Evolutionary conservation across 53 echinoderm and acorn worm genomes (phyloP), one percentile per base, ranked within the genome.

Genomic region (Antedon mediterranea): DNA sequence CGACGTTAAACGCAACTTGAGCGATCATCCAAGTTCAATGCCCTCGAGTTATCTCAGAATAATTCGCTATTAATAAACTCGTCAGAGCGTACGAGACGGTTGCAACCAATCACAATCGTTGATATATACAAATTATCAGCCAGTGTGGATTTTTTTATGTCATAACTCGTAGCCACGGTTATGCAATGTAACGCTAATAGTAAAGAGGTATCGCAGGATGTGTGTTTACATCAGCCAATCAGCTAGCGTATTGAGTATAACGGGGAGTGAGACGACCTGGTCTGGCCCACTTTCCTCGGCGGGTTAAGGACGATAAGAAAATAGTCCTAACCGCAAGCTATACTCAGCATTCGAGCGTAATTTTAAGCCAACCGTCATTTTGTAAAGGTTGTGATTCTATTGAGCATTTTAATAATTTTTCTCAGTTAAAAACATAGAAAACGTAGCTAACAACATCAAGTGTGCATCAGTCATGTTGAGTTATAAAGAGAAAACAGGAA

Each of bases 301-400:
- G 79, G 84, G 84, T 84, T 84, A 84, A 84, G 84, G 84, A 84
- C 78, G 77, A 57, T 3, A 57, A 57, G 37, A 37, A 37, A 37
- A 37, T 37, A 37, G 57, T 57, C 57, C 57, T 57, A 57, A 57
- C 57, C 57, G 57, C 57, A 57, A 57, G 57, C 57, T 18, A 15
- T 57, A 57, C 57, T 57, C 57, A 57, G 57, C 57, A 57, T 57
- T 57, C 14, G 57, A 57, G 9, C 57, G 57, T 57, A 57, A 57
- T 57, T 26, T 13, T 23, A 57, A 57, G 23, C 15, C 57, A 57
- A 18, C 57, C 57, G 11, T 57, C 57, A 57, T 57, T 57, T 57
- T 57, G 57, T 57, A 57, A 57, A 57, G 57, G 23, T 26, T 57
- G 57, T 13, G 9, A 2, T 15, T 57, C 57, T 57, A 11, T 18